These are phyloP conservation scores for Tokudaia muenninki DNA, from an alignment of 2,797 vertebrate genomes.

Conservation along the genomic window DNA sequence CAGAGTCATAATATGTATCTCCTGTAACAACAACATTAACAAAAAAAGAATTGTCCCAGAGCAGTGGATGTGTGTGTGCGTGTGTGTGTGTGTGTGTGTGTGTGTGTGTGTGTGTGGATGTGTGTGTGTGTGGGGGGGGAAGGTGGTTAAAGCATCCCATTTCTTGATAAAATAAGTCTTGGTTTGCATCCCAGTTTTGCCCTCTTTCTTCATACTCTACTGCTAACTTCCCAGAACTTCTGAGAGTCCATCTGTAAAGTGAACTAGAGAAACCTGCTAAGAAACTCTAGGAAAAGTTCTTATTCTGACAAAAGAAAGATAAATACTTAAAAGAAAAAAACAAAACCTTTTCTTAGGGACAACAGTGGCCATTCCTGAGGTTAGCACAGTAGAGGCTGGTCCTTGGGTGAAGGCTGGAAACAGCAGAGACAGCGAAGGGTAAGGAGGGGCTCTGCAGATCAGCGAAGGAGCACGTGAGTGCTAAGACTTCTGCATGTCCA, in stretches of 20 bases:
- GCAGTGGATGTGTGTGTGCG: not conserved
- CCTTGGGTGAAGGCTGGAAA: not conserved
- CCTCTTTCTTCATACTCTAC: not conserved
- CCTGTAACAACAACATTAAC: not conserved
- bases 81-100: not conserved
- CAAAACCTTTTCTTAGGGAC: not conserved
- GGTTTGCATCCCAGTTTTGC: not conserved
- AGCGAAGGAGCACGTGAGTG: rapidly evolving
- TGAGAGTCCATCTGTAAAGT: not conserved
- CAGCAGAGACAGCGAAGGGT: not conserved
- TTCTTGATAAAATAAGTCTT: not conserved
- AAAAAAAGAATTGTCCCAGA: not conserved
- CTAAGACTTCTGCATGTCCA: not conserved
- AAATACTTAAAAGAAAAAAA: not conserved
- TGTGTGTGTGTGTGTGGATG: not conserved
- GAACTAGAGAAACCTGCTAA: not conserved
- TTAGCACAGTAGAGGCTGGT: not conserved
- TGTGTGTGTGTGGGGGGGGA: not conserved
- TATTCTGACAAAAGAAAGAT: not conserved
- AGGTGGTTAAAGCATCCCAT: not conserved
- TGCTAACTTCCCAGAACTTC: not conserved
- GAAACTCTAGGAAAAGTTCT: not conserved
- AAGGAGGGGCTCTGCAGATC: not conserved
- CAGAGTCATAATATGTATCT: not conserved
- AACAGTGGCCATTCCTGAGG: not conserved